A percentile compares a stretch with the other conserved stretches of the same genome.
Conservation (phyloP, 2,113 vertebrate species). For the Gobiocypris rarus region DNA sequence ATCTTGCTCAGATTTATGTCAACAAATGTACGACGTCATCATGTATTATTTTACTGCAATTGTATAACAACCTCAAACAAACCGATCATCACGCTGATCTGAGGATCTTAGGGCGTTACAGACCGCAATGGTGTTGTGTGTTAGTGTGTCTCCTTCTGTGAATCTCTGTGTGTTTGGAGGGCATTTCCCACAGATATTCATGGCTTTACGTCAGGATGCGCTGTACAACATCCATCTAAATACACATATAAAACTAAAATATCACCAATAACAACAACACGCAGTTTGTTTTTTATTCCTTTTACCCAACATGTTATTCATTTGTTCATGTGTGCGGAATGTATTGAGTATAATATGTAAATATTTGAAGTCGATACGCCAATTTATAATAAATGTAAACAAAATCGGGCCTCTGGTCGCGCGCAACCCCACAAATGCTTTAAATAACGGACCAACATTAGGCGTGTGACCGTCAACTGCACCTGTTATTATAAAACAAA, state of each 20-base stretch:
- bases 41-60: not conserved
- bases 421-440: not conserved
- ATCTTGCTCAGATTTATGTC: not conserved
- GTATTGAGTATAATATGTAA: not conserved
- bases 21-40: not conserved
- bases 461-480: not conserved
- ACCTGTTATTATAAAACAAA: slow-evolving; percentile 15
- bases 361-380: not conserved
- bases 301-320: not conserved
- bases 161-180: not conserved
- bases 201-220: not conserved
- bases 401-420: not conserved
- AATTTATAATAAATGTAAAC: not conserved
- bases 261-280: not conserved
- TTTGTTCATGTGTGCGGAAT: not conserved
- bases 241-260: not conserved
- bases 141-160: not conserved
- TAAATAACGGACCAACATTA: slow-evolving; percentile 3
- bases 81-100: not conserved
- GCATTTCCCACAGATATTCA: not conserved
- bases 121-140: not conserved
- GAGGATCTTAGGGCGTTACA: not conserved
- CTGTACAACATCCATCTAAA: not conserved
- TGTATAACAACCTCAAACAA: not conserved
- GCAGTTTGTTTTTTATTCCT: not conserved